phyloP scores from a whole-genome alignment of 2,113 vertebrate species.

The Typhlomys cinereus region DNA sequence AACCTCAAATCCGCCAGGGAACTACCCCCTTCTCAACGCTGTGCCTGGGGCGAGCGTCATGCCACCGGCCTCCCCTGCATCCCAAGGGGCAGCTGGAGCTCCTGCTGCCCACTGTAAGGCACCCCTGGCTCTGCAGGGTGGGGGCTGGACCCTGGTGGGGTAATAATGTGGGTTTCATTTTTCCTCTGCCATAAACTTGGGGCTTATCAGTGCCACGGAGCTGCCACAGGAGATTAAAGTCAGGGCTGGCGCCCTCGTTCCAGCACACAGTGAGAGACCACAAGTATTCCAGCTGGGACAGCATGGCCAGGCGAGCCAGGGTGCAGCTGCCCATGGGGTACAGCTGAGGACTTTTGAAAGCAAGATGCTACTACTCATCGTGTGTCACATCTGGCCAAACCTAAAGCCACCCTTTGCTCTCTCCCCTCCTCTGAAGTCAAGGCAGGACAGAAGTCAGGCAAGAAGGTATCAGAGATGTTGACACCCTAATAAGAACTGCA shows the following conservation, averaged over 20 bases:
- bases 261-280: conserved; percentile 66
- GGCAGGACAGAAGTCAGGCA: background rate
- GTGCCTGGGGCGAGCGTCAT: background rate
- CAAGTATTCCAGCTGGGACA: conserved; percentile 39
- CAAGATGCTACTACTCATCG: background rate
- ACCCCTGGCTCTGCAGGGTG: conserved; percentile 61
- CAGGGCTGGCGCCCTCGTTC: conserved; percentile 47
- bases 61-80: background rate
- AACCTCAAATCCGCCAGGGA: conserved; percentile 57
- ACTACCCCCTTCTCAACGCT: conserved; percentile 51
- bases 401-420: background rate
- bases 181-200: conserved; percentile 79
- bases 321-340: background rate
- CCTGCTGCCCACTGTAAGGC: background rate
- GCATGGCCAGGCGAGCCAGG: background rate
- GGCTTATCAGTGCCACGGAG: conserved; percentile 80
- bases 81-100: background rate
- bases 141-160: conserved; percentile 42
- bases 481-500: background rate
- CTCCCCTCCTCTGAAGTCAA: background rate
- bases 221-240: conserved; percentile 70
- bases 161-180: conserved; percentile 82
- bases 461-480: background rate
- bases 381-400: background rate
- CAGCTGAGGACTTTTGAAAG: conserved; percentile 13